Percentiles rank a stretch among this genome's conserved stretches.
Conservation (phyloP, 2,797 vertebrate genomes). For the Yasuhikotakia modesta region DNA sequence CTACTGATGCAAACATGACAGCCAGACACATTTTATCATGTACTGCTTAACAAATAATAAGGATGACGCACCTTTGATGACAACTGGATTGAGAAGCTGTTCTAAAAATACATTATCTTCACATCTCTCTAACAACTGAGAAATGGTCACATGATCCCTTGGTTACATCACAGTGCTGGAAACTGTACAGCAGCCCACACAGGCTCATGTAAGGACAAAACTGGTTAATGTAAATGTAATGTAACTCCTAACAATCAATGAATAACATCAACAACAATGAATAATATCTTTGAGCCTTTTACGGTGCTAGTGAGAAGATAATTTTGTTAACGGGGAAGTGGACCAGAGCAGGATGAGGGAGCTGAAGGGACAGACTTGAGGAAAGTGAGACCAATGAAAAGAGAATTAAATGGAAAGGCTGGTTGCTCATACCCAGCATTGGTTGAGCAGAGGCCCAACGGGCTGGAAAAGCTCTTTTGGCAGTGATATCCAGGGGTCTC, state of each 20-base stretch:
- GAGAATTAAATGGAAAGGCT: constrained; percentile 23
- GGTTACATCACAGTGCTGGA: background rate
- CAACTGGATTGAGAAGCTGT: background rate
- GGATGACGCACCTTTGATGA: background rate
- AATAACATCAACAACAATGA: too few species aligned
- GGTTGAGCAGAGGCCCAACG: constrained; percentile 64
- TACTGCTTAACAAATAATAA: constrained; percentile 31
- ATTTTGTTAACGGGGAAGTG: constrained; percentile 12
- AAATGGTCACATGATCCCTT: background rate
- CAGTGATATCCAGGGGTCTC: constrained; percentile 56
- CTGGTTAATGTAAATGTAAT: too few species aligned
- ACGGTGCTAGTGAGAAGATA: background rate
- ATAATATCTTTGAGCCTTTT: constrained; percentile 10
- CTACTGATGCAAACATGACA: constrained; percentile 10
- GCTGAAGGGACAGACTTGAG: background rate
- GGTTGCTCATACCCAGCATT: constrained; percentile 50
- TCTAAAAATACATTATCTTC: background rate
- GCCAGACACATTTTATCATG: constrained; percentile 1
- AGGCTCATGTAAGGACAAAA: background rate
- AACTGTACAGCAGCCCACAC: background rate
- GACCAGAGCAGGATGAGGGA: constrained; percentile 7
- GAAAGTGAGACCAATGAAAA: constrained; percentile 9
- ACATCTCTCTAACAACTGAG: background rate
- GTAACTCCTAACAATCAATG: too few species aligned
- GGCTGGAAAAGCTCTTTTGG: constrained; percentile 63